Evolutionary conservation across 2,888 invertebrate genomes (phyloP), one percentile per base, ranked within the genome.

Genomic region (Carterocephalus palaemon): DNA sequence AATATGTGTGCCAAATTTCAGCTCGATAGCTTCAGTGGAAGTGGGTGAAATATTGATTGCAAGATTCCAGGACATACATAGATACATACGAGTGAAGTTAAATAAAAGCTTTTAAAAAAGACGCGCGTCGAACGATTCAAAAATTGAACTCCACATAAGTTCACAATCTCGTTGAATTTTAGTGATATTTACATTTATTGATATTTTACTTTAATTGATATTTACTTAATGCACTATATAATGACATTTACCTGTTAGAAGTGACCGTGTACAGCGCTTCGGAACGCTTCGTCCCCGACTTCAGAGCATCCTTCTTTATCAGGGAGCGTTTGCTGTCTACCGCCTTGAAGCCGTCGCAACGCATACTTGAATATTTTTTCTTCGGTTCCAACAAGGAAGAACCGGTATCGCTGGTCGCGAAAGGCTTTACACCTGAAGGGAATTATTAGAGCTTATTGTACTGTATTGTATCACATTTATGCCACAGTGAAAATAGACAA

Each of bases 251-350:
- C 81, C 81, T 80, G 56, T 69, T 78, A 1, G 81, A 72, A 4
- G 81, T 80, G 3, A 83, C 72, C 0, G 80, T 77, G 54, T 84
- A 84, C 51, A 78, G 53, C 0, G 80, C 69, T 24, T 80, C 80
- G 1, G 70, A 51, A 4, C 66, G 67, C n/a, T n/a, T n/a, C 13
- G 57, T 55, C 49, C 80, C 82, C 46, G 67, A 54, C 57, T 75
- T 78, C n/a, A 23, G 0, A 12, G 62, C 56, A 45, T 81, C 81
- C 53, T 75, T 76, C 49, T 78, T 78, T 10, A 68, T 49, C 43
- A 62, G 62, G 0, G 72, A 59, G 1, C 74, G 69, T 47, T 80
- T 80, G 50, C 17, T 24, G 3, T 32, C 40, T 5, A 23, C 16
- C 0, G 23, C n/a, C 15, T 41, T 41, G 7, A 32, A 41, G 1